phyloP scores from a whole-genome alignment of 2,888 invertebrate species.

The Lasioglossum vierecki region DNA sequence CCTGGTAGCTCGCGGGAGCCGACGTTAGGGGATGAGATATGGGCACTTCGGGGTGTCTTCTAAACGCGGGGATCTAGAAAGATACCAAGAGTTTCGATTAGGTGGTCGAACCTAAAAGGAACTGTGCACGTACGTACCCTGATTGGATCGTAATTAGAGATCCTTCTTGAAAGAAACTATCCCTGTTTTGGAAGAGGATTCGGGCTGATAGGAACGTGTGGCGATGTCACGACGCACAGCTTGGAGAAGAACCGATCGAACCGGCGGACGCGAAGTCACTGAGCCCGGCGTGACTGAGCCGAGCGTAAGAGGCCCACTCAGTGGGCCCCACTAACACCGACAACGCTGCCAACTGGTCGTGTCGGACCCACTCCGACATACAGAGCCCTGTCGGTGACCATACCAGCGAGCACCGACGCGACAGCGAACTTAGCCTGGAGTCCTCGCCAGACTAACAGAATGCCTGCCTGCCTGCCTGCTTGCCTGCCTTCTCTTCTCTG shows the following conservation, averaged over 20 bases:
- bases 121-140: neutral
- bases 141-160: neutral
- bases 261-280: constrained; percentile 83
- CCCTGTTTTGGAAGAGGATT: neutral
- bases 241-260: constrained; percentile 78
- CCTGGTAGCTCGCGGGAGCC: constrained; percentile 47
- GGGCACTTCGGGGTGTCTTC: constrained; percentile 30
- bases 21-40: constrained; percentile 25
- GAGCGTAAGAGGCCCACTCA: constrained; percentile 78
- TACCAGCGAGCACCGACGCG: constrained; percentile 43
- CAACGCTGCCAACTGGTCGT: constrained; percentile 61
- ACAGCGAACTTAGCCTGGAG: constrained; percentile 59
- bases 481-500: constrained; percentile 28
- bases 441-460: constrained; percentile 64
- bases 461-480: constrained; percentile 51
- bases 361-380: constrained; percentile 55
- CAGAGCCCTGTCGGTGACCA: constrained; percentile 27
- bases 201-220: neutral
- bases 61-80: constrained; percentile 14
- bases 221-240: neutral
- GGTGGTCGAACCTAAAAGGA: neutral
- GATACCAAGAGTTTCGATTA: neutral
- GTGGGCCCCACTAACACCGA: constrained; percentile 68
- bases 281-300: constrained; percentile 81
- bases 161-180: neutral